These are phyloP conservation scores for Onychomys leucogaster DNA, from an alignment of 2,797 vertebrate genomes.

Conservation along the genomic window DNA sequence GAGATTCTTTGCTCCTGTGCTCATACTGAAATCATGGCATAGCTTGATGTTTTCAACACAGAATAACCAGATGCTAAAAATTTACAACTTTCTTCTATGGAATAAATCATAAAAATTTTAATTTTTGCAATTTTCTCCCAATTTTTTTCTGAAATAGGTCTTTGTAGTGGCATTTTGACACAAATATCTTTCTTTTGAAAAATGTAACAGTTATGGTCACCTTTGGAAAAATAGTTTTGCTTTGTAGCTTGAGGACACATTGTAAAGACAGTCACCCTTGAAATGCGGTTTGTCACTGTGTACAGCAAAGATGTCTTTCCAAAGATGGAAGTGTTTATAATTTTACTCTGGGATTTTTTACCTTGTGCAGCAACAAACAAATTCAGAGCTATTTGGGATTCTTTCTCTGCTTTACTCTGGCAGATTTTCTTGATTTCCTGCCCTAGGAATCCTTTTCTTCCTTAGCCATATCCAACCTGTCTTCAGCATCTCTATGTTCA, in stretches of 20 bases:
- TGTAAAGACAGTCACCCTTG: neutral
- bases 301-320: neutral
- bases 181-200: conserved; percentile 58
- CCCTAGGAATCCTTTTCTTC: neutral
- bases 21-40: neutral
- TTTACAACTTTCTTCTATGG: conserved; percentile 2
- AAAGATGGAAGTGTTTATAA: neutral
- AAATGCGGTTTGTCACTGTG: neutral
- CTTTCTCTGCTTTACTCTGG: neutral
- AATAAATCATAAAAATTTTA: conserved; percentile 65
- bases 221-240: conserved; percentile 63
- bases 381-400: conserved; percentile 5
- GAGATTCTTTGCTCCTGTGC: neutral
- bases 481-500: neutral
- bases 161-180: conserved; percentile 48
- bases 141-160: conserved; percentile 45
- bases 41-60: conserved; percentile 33
- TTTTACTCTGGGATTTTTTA: neutral
- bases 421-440: neutral
- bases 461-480: neutral
- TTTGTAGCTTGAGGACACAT: conserved; percentile 33
- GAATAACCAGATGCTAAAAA: conserved; percentile 26
- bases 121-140: conserved; percentile 42
- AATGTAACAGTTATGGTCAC: conserved; percentile 39
- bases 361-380: neutral